Base-by-base conservation (phyloP, 2,888 invertebrate genomes). In the Fissipunctia ypsillon region DNA sequence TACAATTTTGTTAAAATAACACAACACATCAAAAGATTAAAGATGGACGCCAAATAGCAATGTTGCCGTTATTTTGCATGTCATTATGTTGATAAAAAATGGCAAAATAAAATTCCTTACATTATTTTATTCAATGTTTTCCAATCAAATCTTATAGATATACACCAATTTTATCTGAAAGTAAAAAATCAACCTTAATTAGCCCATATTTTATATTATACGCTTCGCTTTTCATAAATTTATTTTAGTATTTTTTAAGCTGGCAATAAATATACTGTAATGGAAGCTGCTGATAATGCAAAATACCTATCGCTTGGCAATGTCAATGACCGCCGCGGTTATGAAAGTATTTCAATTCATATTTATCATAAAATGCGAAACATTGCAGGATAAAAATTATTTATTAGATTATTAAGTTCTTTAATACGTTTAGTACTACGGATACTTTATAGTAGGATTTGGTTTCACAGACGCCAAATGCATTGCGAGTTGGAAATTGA, bases 11-110 rank as follows among this genome's bases (percentile, higher is more conserved):
- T 86, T 91, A 91, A 91, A 94, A 94, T 93, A 95, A 95, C 94
- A 95, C 94, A 95, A 95, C 94, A 95, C 95, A 95, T 93, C 94
- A 95, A 94, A 87, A 93, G 92, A 94, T 92, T 93, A 95, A 96
- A 96, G 96, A 96, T 96, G 96, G 96, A 96, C 96, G 96, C 96
- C 93, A 94, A 94, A 94, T 94, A 92, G 90, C 91, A 87, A 91
- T 94, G 94, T 95, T 95, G 95, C 92, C 91, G 87, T 88, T 89
- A 86, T 89, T 91, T 89, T 88, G 90, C 90, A 90, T 90, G 87
- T 88, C 88, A 89, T 88, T 85, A 80, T 41, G 63, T 60, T 78
- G 73, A 73, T 66, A 80, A 88, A 76, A 81, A 85, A 76, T 64
- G 50, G 66, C 74, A 79, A 83, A 78, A 76, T 52, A 68, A 43